A percentile compares a stretch with the other conserved stretches of the same genome.
phyloP scores from a whole-genome alignment of 2,113 vertebrate genomes.

The Ranitomeya imitator region DNA sequence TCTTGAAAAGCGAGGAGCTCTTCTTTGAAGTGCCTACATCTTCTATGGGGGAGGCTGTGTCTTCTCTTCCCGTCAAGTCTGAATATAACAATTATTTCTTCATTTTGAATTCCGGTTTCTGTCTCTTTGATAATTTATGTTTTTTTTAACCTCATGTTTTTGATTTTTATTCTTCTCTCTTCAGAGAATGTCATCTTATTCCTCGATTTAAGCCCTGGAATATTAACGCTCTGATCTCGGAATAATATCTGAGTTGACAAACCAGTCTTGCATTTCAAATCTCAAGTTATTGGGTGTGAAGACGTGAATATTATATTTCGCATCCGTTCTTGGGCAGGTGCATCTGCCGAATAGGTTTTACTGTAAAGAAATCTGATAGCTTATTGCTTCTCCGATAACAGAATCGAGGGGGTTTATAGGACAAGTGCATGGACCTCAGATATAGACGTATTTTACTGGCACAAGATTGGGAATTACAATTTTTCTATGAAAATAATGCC shows the following conservation, averaged over 20 bases:
- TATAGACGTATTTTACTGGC: background rate
- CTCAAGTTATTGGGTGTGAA: slow-evolving; percentile 23
- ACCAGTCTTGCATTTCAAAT: slow-evolving; percentile 28
- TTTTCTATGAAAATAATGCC: too few relatives aligned
- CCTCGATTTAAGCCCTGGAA: background rate
- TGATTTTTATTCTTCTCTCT: slow-evolving; percentile 19
- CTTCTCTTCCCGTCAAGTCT: background rate
- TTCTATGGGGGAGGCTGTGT: background rate
- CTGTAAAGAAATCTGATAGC: background rate
- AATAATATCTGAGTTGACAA: slow-evolving; percentile 26
- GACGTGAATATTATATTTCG: background rate
- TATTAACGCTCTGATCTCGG: slow-evolving; percentile 16
- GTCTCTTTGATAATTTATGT: slow-evolving; percentile 15
- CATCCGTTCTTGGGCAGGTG: slow-evolving; percentile 1
- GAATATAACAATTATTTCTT: background rate
- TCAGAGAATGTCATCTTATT: slow-evolving; percentile 8
- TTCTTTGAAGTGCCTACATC: background rate
- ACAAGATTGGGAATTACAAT: too few relatives aligned
- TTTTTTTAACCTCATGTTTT: slow-evolving; percentile 19
- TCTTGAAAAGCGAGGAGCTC: background rate
- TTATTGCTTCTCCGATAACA: background rate
- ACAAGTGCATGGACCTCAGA: background rate
- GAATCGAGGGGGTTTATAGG: background rate
- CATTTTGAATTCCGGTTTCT: background rate
- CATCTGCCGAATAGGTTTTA: background rate